A percentile compares a stretch with the other conserved stretches of the same genome.
Conservation (phyloP, 1,140 invertebrate species). For the Polypedilum pembai region DNA sequence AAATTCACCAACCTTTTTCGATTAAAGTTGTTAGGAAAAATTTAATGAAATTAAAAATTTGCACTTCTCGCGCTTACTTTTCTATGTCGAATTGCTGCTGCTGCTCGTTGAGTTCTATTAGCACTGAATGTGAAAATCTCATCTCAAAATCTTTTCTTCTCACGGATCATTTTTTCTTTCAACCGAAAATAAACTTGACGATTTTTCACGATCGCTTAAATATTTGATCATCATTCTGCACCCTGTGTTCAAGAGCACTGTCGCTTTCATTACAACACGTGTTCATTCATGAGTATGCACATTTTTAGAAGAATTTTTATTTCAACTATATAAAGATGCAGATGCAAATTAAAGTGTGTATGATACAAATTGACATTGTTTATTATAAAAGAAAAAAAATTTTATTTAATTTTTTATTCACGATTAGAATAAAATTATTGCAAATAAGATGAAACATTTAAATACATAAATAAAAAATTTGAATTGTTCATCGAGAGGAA, state of each 20-base stretch:
- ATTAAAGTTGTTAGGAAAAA: not conserved
- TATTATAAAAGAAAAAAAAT: no score
- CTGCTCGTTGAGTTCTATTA: not conserved
- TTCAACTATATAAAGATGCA: no score
- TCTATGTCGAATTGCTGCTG: not conserved
- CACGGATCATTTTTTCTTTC: not conserved
- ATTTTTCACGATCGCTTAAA: not conserved
- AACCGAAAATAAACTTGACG: not conserved
- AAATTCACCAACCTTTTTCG: not conserved
- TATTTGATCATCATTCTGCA: not conserved
- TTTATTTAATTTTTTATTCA: no score
- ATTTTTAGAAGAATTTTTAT: no score
- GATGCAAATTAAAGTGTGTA: no score
- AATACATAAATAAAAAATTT: no score
- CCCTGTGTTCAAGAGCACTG: not conserved
- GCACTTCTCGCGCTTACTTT: not conserved
- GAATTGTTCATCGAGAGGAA: no score
- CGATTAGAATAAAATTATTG: no score
- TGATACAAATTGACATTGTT: no score
- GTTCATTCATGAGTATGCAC: no score
- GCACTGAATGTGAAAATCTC: slow-evolving; percentile 21
- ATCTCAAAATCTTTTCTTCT: slow-evolving; percentile 15
- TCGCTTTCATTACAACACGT: no score
- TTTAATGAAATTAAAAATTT: not conserved
- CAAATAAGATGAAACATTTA: no score